Conservation (phyloP, 2,113 vertebrate species). For the Callorhinus ursinus region DNA sequence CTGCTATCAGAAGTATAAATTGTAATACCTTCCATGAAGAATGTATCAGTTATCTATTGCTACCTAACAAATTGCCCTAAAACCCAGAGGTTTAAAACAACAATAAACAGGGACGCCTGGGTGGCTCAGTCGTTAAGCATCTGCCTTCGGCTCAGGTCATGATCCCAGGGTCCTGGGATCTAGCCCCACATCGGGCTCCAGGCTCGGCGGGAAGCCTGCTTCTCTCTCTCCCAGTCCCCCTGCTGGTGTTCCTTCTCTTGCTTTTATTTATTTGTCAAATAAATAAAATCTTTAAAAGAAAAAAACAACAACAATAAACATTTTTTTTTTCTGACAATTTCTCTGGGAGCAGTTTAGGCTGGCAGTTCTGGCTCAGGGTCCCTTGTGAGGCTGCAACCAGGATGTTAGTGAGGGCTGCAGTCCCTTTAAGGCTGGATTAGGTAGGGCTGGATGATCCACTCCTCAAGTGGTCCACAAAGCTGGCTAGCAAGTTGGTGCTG, state of each 20-base stretch:
- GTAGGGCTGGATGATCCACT: neutral
- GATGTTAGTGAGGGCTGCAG: neutral
- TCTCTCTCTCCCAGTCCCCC: no score
- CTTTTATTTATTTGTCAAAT: no score
- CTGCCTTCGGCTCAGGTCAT: no score
- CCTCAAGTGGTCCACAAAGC: neutral
- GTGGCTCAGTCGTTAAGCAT: no score
- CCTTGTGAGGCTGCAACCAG: neutral
- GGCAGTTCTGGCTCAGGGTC: neutral
- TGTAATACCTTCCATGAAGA: neutral
- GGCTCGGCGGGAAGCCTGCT: no score
- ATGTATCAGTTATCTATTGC: neutral
- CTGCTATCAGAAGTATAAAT: neutral
- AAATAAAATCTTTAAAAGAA: neutral
- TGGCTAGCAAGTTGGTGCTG: neutral
- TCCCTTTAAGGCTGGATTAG: neutral
- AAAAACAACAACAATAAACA: neutral
- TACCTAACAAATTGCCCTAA: neutral
- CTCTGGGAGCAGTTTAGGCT: neutral
- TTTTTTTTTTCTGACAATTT: neutral
- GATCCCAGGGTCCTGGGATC: no score
- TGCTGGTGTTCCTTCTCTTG: no score
- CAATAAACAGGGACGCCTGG: neutral
- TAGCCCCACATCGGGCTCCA: no score
- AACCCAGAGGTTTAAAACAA: neutral